Evolutionary conservation across 1,140 invertebrate species (phyloP), one percentile per base, ranked within the genome.

Genomic region (Xylocopa sonorina): DNA sequence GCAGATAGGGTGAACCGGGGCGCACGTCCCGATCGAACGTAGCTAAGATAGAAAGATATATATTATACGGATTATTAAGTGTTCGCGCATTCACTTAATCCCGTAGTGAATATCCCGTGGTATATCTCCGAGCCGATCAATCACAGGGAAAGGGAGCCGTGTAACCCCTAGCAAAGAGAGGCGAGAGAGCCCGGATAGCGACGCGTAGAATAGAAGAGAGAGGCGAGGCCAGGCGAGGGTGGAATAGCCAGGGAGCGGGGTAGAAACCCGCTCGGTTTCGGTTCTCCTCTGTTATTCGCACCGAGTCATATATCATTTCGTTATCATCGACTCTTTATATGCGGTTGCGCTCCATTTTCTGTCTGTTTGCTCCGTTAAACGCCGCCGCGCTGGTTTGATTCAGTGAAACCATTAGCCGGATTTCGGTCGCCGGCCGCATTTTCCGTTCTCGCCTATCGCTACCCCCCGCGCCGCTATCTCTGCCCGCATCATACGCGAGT

Each of bases 271-370:
- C 82, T 78, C 76, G 80, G 66, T 63, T 82, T 79, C 76, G 78
- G 57, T 79, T 79, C 89, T 84, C 85, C 83, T 85, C 82, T 67
- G 75, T 82, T 83, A 84, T 84, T 91, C 90, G 90, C 90, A 82
- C 86, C 87, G 84, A 90, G 90, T 91, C 92, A 91, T 93, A 93
- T 93, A 93, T 93, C 92, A 93, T 93, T 92, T 90, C 91, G 92
- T 93, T 93, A 93, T 93, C 92, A 93, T 93, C 92, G 92, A 93
- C 92, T 93, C 92, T 93, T 93, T 93, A 93, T 93, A 93, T 92
- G 92, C 91, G 92, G 92, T 92, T 90, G 92, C 90, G 92, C 92
- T 93, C 92, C 91, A 93, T 93, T 93, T 93, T 93, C 92, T 93
- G 90, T 93, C 92, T 92, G 92, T 93, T 93, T 92, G 90, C 90